Percentiles rank a stretch among this genome's conserved stretches.
Conservation (phyloP, 2,888 invertebrate species). For the Diaprepes abbreviatus region DNA sequence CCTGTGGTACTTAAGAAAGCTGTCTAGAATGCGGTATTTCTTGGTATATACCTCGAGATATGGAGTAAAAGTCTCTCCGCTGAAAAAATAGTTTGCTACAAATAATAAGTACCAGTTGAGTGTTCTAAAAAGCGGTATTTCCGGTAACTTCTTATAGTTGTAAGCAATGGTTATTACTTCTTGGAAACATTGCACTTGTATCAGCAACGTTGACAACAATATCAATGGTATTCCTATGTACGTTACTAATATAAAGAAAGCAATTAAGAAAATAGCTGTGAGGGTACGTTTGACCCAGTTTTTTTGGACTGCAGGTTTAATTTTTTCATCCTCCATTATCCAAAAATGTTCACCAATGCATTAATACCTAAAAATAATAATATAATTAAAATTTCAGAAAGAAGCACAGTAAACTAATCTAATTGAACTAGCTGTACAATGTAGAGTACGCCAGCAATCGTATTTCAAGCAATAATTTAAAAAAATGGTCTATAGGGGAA, state of each 20-base stretch:
- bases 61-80: conserved; percentile 92
- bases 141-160: conserved; percentile 94
- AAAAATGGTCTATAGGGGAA: too few relatives aligned
- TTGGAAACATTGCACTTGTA: conserved; percentile 98
- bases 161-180: conserved; percentile 99
- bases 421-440: too few relatives aligned
- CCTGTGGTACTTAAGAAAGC: conserved; percentile 94
- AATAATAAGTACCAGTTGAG: conserved; percentile 98
- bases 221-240: conserved; percentile 94
- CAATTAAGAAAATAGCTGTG: conserved; percentile 94
- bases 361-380: too few relatives aligned
- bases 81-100: conserved; percentile 98
- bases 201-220: conserved; percentile 91
- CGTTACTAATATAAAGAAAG: conserved; percentile 89
- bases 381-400: too few relatives aligned
- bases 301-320: conserved; percentile 34
- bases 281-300: conserved; percentile 85
- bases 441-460: too few relatives aligned
- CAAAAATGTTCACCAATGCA: too few relatives aligned
- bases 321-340: not conserved
- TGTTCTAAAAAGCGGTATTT: conserved; percentile 85
- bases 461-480: too few relatives aligned
- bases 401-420: too few relatives aligned
- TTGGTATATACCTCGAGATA: conserved; percentile 75
- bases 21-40: conserved; percentile 72